Percentiles rank a stretch among this genome's conserved stretches.
phyloP scores from a whole-genome alignment of 2,888 invertebrate species.

The Auanema sp. region DNA sequence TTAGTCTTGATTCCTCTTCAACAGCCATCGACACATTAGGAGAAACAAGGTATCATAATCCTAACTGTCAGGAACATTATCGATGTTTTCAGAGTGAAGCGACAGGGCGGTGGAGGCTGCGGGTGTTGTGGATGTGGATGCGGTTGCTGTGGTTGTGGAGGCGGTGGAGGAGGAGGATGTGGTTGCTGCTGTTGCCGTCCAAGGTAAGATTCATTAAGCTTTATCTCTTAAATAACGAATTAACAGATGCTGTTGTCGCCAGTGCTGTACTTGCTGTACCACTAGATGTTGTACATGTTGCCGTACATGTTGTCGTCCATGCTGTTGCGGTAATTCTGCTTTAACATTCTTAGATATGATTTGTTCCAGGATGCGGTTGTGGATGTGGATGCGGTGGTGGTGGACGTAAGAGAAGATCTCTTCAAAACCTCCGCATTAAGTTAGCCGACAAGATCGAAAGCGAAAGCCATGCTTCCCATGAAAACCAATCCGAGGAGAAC shows the following conservation, averaged over 20 bases:
- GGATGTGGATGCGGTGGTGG: constrained; percentile 35
- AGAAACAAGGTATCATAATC: neutral
- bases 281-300: constrained; percentile 37
- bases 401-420: constrained; percentile 36
- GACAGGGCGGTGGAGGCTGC: constrained; percentile 26
- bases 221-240: constrained; percentile 16
- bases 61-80: neutral
- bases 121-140: constrained; percentile 28
- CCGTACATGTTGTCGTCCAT: constrained; percentile 33
- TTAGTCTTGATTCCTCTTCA: constrained; percentile 4
- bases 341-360: constrained; percentile 9
- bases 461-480: neutral
- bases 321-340: constrained; percentile 26
- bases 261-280: constrained; percentile 36
- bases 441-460: constrained; percentile 27
- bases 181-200: constrained; percentile 21
- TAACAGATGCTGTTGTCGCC: constrained; percentile 33
- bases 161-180: too few relatives aligned
- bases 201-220: constrained; percentile 2
- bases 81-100: constrained; percentile 25
- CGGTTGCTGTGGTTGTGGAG: constrained; percentile 22
- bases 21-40: constrained; percentile 25
- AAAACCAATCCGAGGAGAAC: neutral
- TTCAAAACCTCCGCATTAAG: constrained; percentile 35
- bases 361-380: constrained; percentile 24